phyloP scores from a whole-genome alignment of 2,888 invertebrate species.

The Scaptomyza cyrtandrae region DNA sequence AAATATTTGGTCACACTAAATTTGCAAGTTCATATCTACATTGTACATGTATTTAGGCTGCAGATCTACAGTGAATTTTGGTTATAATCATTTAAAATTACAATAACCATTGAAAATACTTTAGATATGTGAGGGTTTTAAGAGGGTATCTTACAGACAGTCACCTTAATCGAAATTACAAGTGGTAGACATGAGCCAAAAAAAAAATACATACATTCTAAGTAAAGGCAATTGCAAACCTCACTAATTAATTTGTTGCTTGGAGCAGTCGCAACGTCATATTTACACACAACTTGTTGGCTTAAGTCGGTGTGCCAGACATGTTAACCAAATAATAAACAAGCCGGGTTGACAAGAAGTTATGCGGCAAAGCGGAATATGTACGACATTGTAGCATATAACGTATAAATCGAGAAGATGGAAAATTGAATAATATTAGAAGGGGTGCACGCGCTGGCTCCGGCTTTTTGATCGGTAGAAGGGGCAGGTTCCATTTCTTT shows the following conservation, averaged over 20 bases:
- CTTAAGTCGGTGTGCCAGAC: constrained; percentile 46
- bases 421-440: no score
- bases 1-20: neutral
- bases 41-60: neutral
- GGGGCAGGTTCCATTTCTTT: no score
- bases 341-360: constrained; percentile 26
- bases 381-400: no score
- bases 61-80: no score
- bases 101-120: neutral
- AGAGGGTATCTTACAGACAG: neutral
- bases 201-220: constrained; percentile 10
- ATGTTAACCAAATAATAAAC: constrained; percentile 64
- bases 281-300: constrained; percentile 32
- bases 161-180: neutral
- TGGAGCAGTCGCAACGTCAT: constrained; percentile 19
- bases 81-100: neutral
- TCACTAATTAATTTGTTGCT: constrained; percentile 45
- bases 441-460: no score
- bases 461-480: no score
- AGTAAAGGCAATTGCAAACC: constrained; percentile 34
- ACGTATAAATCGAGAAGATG: no score
- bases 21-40: neutral
- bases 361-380: neutral
- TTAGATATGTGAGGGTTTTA: neutral
- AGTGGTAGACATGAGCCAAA: neutral